Evolutionary conservation across 2,888 invertebrate species (phyloP).

Genomic region (Salticus scenicus): DNA sequence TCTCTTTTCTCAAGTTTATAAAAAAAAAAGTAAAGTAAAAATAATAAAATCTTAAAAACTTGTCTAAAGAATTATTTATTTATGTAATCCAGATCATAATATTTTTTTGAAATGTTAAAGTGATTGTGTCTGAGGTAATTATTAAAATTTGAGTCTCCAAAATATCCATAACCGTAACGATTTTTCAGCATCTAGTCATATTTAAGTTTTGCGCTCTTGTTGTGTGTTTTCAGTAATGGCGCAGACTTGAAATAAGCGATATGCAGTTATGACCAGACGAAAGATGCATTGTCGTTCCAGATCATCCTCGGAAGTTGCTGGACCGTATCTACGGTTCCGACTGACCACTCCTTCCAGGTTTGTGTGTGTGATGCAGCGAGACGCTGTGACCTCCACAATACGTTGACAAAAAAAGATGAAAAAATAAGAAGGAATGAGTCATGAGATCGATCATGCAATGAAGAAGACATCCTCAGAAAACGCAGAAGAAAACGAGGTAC

Average conservation of each 20-base stretch:
- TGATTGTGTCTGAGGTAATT: too few relatives aligned
- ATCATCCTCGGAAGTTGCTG: not conserved
- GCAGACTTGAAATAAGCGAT: not conserved
- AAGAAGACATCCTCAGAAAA: not conserved
- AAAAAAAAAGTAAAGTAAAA: too few relatives aligned
- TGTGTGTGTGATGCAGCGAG: slow-evolving; percentile 7
- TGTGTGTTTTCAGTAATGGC: too few relatives aligned
- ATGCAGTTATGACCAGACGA: not conserved
- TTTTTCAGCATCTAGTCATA: too few relatives aligned
- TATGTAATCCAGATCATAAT: too few relatives aligned
- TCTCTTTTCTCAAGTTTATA: too few relatives aligned
- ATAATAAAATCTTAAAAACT: too few relatives aligned
- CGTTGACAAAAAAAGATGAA: not conserved
- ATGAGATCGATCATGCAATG: not conserved
- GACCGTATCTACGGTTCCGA: slow-evolving; percentile 17
- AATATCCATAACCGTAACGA: too few relatives aligned
- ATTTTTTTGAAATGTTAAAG: too few relatives aligned
- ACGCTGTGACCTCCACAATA: slow-evolving; percentile 2
- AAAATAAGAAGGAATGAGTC: not conserved
- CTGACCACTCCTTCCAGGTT: slow-evolving; percentile 7
- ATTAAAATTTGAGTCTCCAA: too few relatives aligned
- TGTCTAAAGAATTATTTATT: too few relatives aligned
- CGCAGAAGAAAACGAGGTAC: not conserved
- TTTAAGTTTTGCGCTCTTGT: too few relatives aligned
- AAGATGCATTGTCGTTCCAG: slow-evolving; percentile 1